These are phyloP conservation scores for Megaceryle torquata DNA, from an alignment of 2,113 vertebrate species.

Conservation along the genomic window DNA sequence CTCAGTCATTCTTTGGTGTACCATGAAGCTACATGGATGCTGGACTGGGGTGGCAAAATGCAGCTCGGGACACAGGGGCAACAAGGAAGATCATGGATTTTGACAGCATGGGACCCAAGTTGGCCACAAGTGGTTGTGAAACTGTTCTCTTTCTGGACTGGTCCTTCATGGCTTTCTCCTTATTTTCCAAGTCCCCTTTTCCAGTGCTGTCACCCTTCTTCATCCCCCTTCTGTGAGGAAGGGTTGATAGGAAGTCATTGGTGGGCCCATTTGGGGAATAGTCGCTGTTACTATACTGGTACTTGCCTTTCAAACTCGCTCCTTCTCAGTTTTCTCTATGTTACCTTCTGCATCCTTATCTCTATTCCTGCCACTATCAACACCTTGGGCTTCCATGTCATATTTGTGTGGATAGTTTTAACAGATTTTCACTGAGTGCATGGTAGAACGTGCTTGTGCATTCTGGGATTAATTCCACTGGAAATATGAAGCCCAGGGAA, in stretches of 20 bases:
- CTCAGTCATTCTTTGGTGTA: background rate
- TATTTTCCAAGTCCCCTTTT: background rate
- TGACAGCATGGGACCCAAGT: background rate
- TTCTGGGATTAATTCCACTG: background rate
- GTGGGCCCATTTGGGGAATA: background rate
- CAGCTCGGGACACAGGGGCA: background rate
- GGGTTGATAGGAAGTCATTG: background rate
- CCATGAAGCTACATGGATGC: accelerated
- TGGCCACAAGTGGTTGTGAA: background rate
- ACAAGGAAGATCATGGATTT: background rate
- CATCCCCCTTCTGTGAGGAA: background rate
- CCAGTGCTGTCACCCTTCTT: background rate
- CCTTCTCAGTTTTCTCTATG: background rate
- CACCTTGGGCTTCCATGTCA: accelerated
- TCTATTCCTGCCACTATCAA: background rate
- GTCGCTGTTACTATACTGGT: too few species aligned
- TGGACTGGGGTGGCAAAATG: too few species aligned
- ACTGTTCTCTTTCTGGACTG: background rate
- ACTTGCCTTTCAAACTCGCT: background rate
- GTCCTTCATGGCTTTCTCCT: background rate
- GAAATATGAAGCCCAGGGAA: background rate
- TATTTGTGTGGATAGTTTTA: accelerated
- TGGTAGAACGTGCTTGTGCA: background rate
- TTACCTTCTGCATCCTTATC: background rate
- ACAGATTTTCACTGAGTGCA: accelerated